A percentile compares a stretch with the other conserved stretches of the same genome.
These are phyloP conservation scores for Hassar affinis DNA, from an alignment of 2,113 vertebrate genomes.

Conservation along the genomic window DNA sequence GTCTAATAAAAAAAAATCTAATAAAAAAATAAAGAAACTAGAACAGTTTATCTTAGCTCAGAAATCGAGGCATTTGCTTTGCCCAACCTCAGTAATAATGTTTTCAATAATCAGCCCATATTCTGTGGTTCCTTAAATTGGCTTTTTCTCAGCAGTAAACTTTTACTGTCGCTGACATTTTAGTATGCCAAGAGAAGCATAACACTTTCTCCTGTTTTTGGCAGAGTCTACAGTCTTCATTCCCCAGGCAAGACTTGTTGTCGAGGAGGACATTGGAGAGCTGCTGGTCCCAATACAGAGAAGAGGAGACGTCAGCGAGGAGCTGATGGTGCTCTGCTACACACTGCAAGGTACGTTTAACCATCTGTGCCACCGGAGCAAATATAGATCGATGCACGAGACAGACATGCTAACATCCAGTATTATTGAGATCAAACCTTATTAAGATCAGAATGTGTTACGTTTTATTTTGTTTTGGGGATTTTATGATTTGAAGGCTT, in stretches of 20 bases:
- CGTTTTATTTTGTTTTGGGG: neutral
- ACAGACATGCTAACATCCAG: neutral
- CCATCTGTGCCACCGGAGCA: conserved; percentile 4
- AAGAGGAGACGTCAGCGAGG: conserved; percentile 86
- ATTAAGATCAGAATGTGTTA: neutral
- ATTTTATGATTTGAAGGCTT: neutral
- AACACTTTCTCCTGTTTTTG: conserved; percentile 25
- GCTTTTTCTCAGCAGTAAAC: conserved; percentile 22
- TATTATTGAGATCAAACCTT: neutral
- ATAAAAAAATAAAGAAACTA: neutral
- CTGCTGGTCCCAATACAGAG: conserved; percentile 86
- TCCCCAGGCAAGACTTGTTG: conserved; percentile 76
- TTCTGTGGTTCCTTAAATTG: conserved; percentile 17
- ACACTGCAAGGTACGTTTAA: conserved; percentile 83
- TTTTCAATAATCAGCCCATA: conserved; percentile 23
- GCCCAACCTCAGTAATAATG: conserved; percentile 34
- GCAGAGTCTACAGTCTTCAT: conserved; percentile 92
- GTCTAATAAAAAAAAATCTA: conserved; percentile 32
- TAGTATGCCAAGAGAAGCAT: conserved; percentile 6
- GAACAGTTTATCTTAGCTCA: neutral
- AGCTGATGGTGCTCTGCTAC: conserved; percentile 90
- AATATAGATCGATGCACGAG: conserved; percentile 1
- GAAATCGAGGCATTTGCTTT: neutral
- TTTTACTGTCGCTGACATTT: conserved; percentile 31
- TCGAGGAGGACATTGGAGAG: conserved; percentile 87